Evolutionary conservation across 2,113 vertebrate genomes (phyloP), one percentile per base, ranked within the genome.

Genomic region (Nestor notabilis): DNA sequence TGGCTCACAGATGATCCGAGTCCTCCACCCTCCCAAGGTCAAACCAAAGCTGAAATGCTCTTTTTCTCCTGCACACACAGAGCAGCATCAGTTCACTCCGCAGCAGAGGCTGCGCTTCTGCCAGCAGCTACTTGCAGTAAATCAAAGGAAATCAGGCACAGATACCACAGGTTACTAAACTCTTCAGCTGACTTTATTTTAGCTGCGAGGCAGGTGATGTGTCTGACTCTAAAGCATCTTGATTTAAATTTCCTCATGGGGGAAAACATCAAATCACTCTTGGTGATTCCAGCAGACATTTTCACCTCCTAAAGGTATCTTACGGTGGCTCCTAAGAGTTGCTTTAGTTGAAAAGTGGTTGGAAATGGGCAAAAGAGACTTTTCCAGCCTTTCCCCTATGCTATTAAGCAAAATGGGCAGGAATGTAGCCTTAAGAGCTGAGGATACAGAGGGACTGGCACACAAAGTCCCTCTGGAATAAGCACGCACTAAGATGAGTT

Each of bases 141-240:
- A 94, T 91, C 76, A 89, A 69, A 79, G 80, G 60, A 56, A 74
- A 78, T 69, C 89, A 31, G 58, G n/a, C 47, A 10, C 55, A 29
- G 52, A 31, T 23, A 39, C 18, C 47, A 37, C 80, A 77, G 80
- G 75, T 85, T 85, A 46, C 75, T 24, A 8, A 68, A 44, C 37
- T 68, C 84, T 49, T 46, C 52, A 19, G 65, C 58, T 63, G 69
- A 35, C 53, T 76, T 31, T 13, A n/a, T 37, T 68, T 77, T 20
- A 77, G 75, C 91, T 64, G 80, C 3, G 64, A 81, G 80, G 80
- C 79, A 63, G 75, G 84, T 58, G 75, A 77, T 20, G 37, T 9
- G 27, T 27, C 80, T 89, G 80, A 85, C 47, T 91, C 43, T 89
- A 58, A 91, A 89, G 76, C 14, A 19, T 63, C 80, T 82, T 56